Percentiles rank a stretch among this genome's conserved stretches.
Evolutionary conservation across 2,888 invertebrate genomes (phyloP).

Genomic region (Dorcus hopei): DNA sequence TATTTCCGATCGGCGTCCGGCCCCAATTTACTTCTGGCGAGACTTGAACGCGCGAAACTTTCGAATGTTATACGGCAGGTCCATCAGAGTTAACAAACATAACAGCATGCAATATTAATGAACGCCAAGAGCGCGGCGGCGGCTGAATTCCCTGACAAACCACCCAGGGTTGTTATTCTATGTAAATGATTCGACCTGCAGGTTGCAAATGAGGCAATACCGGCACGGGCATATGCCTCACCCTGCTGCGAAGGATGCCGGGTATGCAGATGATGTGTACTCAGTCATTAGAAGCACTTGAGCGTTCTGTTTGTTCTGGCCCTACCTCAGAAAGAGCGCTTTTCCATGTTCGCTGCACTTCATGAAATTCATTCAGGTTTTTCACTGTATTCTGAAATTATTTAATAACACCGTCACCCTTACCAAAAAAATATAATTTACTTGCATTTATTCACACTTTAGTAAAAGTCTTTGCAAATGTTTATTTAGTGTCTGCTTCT

Average conservation of each 20-base stretch:
- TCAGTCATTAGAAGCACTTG: slow-evolving; percentile 48
- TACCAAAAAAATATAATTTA: no score
- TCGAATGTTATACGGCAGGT: slow-evolving; percentile 1
- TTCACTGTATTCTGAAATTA: background rate
- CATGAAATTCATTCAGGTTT: background rate
- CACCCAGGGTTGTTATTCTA: slow-evolving; percentile 46
- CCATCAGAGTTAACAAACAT: slow-evolving; percentile 19
- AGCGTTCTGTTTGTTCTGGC: slow-evolving; percentile 44
- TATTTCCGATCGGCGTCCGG: no score
- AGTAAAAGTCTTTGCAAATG: no score
- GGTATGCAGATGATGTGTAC: slow-evolving; percentile 48
- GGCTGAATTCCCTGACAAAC: slow-evolving; percentile 37
- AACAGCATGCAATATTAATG: slow-evolving; percentile 39
- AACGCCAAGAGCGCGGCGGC: slow-evolving; percentile 29
- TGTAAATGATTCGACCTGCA: slow-evolving; percentile 47
- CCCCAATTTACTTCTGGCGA: no score
- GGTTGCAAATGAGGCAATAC: slow-evolving; percentile 47
- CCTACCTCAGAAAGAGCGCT: slow-evolving; percentile 20
- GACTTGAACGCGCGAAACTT: background rate
- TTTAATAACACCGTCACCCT: no score
- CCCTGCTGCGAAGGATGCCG: slow-evolving; percentile 18
- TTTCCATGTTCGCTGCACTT: slow-evolving; percentile 7
- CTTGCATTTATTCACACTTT: no score
- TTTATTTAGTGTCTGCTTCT: no score
- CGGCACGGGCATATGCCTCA: slow-evolving; percentile 33